A percentile compares a stretch with the other conserved stretches of the same genome.
Evolutionary conservation across 2,888 invertebrate species (phyloP).

Genomic region (Pseudococcus jackbeardsleyi): DNA sequence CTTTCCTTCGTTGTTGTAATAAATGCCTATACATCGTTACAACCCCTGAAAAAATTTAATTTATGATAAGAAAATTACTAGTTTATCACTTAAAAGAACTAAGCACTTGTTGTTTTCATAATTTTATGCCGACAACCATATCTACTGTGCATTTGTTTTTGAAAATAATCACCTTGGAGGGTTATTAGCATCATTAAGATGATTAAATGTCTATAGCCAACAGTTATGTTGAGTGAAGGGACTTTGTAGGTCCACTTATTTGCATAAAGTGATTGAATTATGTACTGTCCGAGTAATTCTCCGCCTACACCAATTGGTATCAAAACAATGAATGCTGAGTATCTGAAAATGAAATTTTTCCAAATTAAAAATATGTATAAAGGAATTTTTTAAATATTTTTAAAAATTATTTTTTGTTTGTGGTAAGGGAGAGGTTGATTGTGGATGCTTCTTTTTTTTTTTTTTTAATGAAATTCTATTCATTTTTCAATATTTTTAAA

Average conservation of each 20-base stretch:
- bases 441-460: too few relatives aligned
- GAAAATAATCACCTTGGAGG: conserved; percentile 45
- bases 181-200: conserved; percentile 53
- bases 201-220: conserved; percentile 60
- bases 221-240: conserved; percentile 25
- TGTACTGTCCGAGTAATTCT: conserved; percentile 60
- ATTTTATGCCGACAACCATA: too few relatives aligned
- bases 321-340: conserved; percentile 56
- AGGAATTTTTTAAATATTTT: too few relatives aligned
- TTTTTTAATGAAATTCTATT: too few relatives aligned
- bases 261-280: conserved; percentile 53
- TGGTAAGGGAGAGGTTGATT: too few relatives aligned
- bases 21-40: conserved; percentile 55
- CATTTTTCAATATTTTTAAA: too few relatives aligned
- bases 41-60: conserved; percentile 29
- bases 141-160: background rate
- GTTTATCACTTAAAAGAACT: too few relatives aligned
- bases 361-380: background rate
- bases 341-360: background rate
- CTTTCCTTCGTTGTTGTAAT: conserved; percentile 54
- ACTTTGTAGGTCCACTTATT: conserved; percentile 53
- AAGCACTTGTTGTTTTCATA: background rate
- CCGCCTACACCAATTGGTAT: conserved; percentile 60
- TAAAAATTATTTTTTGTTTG: too few relatives aligned
- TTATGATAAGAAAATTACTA: background rate